phyloP scores from a whole-genome alignment of 1,140 invertebrate genomes.

The Apis florea region DNA sequence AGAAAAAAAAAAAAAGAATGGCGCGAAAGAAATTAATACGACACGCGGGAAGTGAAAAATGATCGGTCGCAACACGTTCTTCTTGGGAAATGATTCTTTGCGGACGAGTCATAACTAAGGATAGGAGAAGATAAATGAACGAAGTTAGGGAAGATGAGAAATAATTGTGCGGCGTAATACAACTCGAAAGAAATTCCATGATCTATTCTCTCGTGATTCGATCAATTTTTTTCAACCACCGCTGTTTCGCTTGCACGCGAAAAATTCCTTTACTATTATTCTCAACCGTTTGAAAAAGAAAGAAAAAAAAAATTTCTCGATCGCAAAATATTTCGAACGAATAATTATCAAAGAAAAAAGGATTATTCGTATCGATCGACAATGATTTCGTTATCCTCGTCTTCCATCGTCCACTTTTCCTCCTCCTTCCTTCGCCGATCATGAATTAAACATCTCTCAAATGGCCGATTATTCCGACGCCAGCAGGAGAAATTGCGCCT shows the following conservation, averaged over 20 bases:
- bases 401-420: constrained; percentile 23
- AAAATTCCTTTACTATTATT: too few relatives aligned
- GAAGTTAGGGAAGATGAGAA: neutral
- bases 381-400: constrained; percentile 44
- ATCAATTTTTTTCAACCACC: too few relatives aligned
- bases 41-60: neutral
- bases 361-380: neutral
- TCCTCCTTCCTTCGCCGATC: neutral
- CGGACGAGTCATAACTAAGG: neutral
- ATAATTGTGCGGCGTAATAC: neutral
- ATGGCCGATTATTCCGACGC: constrained; percentile 11
- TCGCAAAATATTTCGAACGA: too few relatives aligned
- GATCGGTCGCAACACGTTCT: neutral
- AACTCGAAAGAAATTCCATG: neutral
- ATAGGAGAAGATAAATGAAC: neutral
- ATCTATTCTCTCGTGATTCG: too few relatives aligned
- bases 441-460: constrained; percentile 29
- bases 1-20: neutral
- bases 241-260: too few relatives aligned
- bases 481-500: neutral
- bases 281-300: too few relatives aligned
- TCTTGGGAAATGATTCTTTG: neutral
- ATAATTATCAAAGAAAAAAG: too few relatives aligned
- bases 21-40: neutral
- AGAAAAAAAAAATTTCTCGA: too few relatives aligned